Base-by-base conservation (phyloP, 1,140 invertebrate genomes). In the Cherax quadricarinatus region DNA sequence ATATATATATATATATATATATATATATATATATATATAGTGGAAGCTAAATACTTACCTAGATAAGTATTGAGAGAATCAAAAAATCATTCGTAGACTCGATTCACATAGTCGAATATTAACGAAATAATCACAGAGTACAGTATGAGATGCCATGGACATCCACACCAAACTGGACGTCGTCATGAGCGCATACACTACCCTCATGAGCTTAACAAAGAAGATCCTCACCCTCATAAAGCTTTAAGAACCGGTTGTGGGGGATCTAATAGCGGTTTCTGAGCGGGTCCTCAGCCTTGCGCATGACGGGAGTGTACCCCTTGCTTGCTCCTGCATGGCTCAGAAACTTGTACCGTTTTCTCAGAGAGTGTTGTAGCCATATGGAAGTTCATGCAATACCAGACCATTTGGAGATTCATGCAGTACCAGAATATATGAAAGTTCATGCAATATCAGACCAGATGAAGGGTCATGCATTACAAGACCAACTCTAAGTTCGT, bases 161-260 rank as follows among this genome's bases (percentile, higher is more conserved):
- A 81, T 88, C 81, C 86, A 88, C 86, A 88, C 86, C 86, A 88
- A 88, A 81, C 86, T 88, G 78, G 75, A 75, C 48, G 60, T 57
- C 86, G 86, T 88, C 86, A 88, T 88, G 86, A 88, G 86, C 49
- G 73, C 24, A n/a, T n/a, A 88, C 75, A 80, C 86, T 88, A 81
- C 86, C 86, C 86, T 88, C 86, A 88, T 88, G 86, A 88, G 73
- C 86, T 80, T 41, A 62, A 88, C 86, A 88, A 88, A 88, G 86
- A 81, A n/a, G 24, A 49, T 75, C 78, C 86, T 88, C 75, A 81
- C 86, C 73, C 75, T 88, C 86, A 88, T 88, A 78, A 88, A 81
- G 75, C 75, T 88, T 88, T 88, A 81, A 85, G 70, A 85, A 85
- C 83, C 83, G 83, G 83, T 85, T 85, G 60, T 60, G 21, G 51